Evolutionary conservation across 2,888 invertebrate species (phyloP).

Genomic region (Ptychoptera albimana): DNA sequence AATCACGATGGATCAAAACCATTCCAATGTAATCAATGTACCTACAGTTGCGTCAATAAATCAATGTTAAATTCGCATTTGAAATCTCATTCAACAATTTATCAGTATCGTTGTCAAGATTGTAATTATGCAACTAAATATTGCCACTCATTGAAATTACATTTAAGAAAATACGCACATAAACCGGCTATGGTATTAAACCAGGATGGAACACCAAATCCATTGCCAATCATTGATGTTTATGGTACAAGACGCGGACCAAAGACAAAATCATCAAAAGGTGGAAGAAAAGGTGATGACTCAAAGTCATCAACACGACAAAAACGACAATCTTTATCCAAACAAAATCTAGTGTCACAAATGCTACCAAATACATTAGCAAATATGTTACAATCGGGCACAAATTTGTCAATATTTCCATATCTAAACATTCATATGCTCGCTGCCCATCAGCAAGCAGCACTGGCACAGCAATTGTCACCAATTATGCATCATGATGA

Average conservation of each 20-base stretch:
- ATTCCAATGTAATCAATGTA: constrained; percentile 80
- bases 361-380: constrained; percentile 22
- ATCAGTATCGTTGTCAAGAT: constrained; percentile 83
- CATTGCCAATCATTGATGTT: constrained; percentile 74
- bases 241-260: constrained; percentile 83
- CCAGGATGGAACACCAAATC: constrained; percentile 77
- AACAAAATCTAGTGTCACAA: constrained; percentile 16
- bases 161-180: constrained; percentile 83
- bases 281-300: background rate
- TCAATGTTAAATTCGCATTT: constrained; percentile 98
- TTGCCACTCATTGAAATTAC: constrained; percentile 91
- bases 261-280: constrained; percentile 31
- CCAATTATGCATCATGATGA: constrained; percentile 15
- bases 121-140: constrained; percentile 97
- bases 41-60: constrained; percentile 89
- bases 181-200: constrained; percentile 81
- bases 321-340: constrained; percentile 15
- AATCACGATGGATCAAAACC: constrained; percentile 94
- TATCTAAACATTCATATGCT: constrained; percentile 31
- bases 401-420: constrained; percentile 26
- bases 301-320: constrained; percentile 13
- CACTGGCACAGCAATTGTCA: constrained; percentile 26
- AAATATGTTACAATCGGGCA: constrained; percentile 22
- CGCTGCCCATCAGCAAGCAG: constrained; percentile 29
- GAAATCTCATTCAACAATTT: constrained; percentile 86